phyloP scores from a whole-genome alignment of 2,797 vertebrate genomes.

The Melanogrammus aeglefinus region DNA sequence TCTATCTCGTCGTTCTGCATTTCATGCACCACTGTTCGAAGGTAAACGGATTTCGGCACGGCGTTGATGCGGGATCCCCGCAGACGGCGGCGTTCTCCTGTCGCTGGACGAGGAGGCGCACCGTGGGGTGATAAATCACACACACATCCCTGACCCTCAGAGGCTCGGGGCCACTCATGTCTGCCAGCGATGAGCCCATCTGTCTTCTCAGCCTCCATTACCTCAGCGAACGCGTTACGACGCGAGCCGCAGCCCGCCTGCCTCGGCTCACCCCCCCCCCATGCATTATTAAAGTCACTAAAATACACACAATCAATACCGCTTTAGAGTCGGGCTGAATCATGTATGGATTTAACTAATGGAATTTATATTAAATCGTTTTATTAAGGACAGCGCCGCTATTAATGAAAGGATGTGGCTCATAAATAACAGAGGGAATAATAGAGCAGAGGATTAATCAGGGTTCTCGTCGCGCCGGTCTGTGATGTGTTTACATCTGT shows the following conservation, averaged over 20 bases:
- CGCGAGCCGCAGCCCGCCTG: background rate
- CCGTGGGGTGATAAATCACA: slow-evolving; percentile 46
- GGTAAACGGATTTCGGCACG: background rate
- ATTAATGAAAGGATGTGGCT: background rate
- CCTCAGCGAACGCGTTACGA: slow-evolving; percentile 33
- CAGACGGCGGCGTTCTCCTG: slow-evolving; percentile 7
- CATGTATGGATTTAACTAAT: background rate
- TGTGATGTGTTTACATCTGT: background rate
- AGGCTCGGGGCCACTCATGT: slow-evolving; percentile 40
- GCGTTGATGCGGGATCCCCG: background rate
- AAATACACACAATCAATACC: background rate
- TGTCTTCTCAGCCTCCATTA: slow-evolving; percentile 52
- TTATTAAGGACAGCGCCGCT: background rate
- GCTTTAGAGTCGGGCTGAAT: background rate
- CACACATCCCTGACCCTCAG: slow-evolving; percentile 38
- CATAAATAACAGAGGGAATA: slow-evolving; percentile 5
- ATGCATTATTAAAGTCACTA: slow-evolving; percentile 1
- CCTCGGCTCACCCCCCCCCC: background rate
- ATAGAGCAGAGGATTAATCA: background rate
- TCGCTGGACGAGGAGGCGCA: slow-evolving; percentile 48
- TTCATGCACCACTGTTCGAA: background rate
- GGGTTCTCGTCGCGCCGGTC: background rate
- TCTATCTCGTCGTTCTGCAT: background rate
- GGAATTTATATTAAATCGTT: background rate
- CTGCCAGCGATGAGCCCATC: slow-evolving; percentile 49